Evolutionary conservation across 2,888 invertebrate genomes (phyloP).

Genomic region (Rhopalosiphum nymphaeae): DNA sequence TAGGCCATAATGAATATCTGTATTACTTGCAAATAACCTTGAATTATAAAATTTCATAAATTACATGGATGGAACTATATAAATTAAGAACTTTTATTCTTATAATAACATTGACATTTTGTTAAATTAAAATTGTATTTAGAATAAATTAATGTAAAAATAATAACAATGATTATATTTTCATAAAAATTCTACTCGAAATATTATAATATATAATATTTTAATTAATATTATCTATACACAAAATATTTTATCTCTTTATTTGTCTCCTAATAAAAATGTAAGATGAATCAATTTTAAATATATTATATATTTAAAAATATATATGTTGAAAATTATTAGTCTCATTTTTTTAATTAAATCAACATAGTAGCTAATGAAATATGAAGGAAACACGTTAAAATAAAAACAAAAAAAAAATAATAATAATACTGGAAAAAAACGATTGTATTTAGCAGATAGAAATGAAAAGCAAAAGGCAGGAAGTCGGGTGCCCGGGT

Average conservation of each 20-base stretch:
- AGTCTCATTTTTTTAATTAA: background rate
- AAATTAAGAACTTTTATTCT: too few relatives aligned
- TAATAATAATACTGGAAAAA: conserved; percentile 38
- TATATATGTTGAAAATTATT: background rate
- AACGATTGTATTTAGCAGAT: conserved; percentile 55
- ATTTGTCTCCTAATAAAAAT: background rate
- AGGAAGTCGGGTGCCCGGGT: conserved; percentile 61
- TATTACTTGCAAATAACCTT: too few relatives aligned
- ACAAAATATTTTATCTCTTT: background rate
- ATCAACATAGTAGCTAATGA: background rate
- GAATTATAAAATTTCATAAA: too few relatives aligned
- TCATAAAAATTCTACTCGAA: background rate
- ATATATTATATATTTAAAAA: background rate
- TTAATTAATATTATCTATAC: too few relatives aligned
- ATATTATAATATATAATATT: background rate
- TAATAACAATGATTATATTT: background rate
- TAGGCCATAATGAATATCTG: too few relatives aligned
- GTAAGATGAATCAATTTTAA: background rate
- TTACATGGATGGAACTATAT: too few relatives aligned
- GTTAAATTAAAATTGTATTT: too few relatives aligned
- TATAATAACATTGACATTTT: too few relatives aligned
- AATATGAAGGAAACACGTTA: conserved; percentile 8
- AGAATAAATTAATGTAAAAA: too few relatives aligned
- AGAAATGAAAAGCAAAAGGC: conserved; percentile 63
- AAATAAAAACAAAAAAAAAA: conserved; percentile 27